Evolutionary conservation across 2,797 vertebrate genomes (phyloP), one percentile per base, ranked within the genome.

Genomic region (Parauchenoglanis ngamensis): DNA sequence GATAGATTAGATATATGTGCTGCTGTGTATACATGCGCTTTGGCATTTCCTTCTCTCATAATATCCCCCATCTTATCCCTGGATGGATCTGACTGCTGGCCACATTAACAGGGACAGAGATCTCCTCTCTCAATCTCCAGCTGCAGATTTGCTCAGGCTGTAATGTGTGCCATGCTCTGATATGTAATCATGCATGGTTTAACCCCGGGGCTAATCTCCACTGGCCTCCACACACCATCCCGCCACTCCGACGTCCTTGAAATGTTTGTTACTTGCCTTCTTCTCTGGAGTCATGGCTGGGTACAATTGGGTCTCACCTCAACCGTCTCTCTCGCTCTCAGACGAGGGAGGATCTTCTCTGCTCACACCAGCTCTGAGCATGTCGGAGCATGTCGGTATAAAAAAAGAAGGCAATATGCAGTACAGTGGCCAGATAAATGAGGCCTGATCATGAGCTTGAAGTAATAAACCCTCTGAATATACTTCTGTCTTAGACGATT

Each of bases 181-280:
- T 92, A 91, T 92, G 92, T 92, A 93, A 92, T 91, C 91, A 92
- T 92, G 90, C 91, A 90, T 87, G 88, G 88, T 92, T 92, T 92
- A 90, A 91, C 92, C 91, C 88, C 82, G 19, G 86, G 90, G 89
- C 92, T 92, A 92, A 92, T 92, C 90, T 91, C 89, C 73, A 68
- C 80, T 86, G 88, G 86, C 92, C 90, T 83, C 81, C 67, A 86
- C 86, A 63, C 76, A 86, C 85, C 89, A 84, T 70, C 88, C 87
- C 86, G 67, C 78, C 49, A 78, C 78, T 83, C 72, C 84, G 83
- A 72, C 89, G 92, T 92, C 92, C 92, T 93, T 93, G 92, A 92
- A 92, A 90, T 88, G 90, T 89, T 89, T 89, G 88, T 81, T 89
- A 88, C 89, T 78, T 82, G 86, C 86, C 84, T 86, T 73, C 77